Base-by-base conservation (phyloP, 2,113 vertebrate species). In the Hippoglossus stenolepis region DNA sequence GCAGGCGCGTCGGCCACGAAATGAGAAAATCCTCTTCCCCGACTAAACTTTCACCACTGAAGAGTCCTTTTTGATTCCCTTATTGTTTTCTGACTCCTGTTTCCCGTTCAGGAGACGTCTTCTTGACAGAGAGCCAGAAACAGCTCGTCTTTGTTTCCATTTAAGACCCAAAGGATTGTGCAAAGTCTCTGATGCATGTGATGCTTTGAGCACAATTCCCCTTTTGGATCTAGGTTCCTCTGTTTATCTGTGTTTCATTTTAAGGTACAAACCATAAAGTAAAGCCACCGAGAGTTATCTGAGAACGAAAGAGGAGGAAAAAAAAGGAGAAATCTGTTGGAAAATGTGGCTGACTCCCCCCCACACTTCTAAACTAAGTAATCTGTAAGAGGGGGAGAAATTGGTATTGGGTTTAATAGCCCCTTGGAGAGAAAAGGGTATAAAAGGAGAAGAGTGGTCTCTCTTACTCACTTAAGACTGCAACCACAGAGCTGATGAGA, bases 51-150 rank as follows among this genome's bases (percentile, higher is more conserved):
- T 59, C 10, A 65, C 62, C 51, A 69, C 68, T 70, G 65, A 78
- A 71, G 51, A 18, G 6, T 47, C 35, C 63, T 5, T 63, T 31
- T 65, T 21, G 18, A 40, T 72, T 68, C 78, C 58, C 24, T 23
- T 9, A 26, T 59, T 64, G 45, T 70, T 61, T 71, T 85, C 51
- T 73, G 15, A 73, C 66, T 87, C 28, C 45, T 70, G 38, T 45
- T 45, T 80, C 49, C 65, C 74, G 62, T 80, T 71, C 57, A 74
- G 43, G n/a, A 89, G 76, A 88, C 7, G 47, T 76, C 31, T 58
- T 81, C 63, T 77, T 85, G 83, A 90, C 78, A 79, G 66, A 82
- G 60, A 78, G 71, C 61, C 77, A 72, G 72, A 81, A 77, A 58
- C 69, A 80, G 67, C 72, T 71, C 24, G 5, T 51, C 63, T 89